Conservation (phyloP, 2,113 vertebrate species). For the Dolichotis patagonum region DNA sequence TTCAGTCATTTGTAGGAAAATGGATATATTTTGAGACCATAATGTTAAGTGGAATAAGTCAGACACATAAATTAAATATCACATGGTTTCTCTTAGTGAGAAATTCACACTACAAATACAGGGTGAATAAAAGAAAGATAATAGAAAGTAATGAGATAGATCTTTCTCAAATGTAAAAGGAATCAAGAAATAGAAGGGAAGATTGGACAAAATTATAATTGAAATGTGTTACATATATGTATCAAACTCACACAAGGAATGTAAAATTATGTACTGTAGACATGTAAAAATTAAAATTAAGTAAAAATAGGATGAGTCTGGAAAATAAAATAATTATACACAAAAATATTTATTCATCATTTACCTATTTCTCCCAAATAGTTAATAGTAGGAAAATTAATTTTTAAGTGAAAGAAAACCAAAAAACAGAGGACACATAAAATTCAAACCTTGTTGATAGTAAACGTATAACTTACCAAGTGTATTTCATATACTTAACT, state of each 20-base stretch:
- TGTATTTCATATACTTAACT: not conserved
- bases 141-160: not conserved
- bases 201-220: not conserved
- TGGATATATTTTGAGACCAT: not conserved
- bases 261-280: not conserved
- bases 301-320: not conserved
- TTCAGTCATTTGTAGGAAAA: not conserved
- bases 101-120: not conserved
- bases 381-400: not conserved
- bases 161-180: not conserved
- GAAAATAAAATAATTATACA: not conserved
- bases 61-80: not conserved
- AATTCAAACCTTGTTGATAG: not conserved
- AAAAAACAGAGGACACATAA: not conserved
- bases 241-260: not conserved
- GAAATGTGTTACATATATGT: not conserved
- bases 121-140: not conserved
- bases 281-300: not conserved
- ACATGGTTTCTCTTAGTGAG: not conserved
- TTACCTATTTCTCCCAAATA: not conserved
- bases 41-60: not conserved
- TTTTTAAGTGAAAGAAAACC: not conserved
- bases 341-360: not conserved
- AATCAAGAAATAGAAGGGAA: not conserved
- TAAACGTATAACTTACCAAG: not conserved